Base-by-base conservation (phyloP, 2,888 invertebrate genomes). In the Conops quadrifasciatus region DNA sequence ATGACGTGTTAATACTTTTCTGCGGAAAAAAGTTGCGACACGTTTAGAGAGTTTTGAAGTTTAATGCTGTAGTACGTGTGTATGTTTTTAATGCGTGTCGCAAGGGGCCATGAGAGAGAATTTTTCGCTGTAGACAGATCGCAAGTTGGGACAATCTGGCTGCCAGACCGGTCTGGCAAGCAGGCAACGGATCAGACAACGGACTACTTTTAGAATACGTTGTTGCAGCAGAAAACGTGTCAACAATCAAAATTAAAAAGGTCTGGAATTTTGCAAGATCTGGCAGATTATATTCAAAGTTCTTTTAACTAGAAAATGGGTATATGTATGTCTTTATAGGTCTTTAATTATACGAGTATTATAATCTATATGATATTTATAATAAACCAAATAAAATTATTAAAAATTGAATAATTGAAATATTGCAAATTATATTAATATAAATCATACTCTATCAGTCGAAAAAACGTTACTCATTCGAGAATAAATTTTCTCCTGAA, bases 1-100 rank as follows among this genome's bases (percentile, higher is more conserved):
- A 28, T 28, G 67, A 68, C 59, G 47, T 19, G 67, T 60, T 68
- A 45, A 68, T 68, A 49, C 24, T 43, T 67, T 67, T 67, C 53
- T 30, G 43, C 24, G 66, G 36, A 56, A 56, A 53, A 16, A 24
- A n/a, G n/a, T n/a, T n/a, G 45, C 11, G 30, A 15, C 21, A 21
- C 58, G n/a, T 15, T n/a, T 21, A 15, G 58, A 11, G 15, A n/a
- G 53, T 56, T 56, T 19, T 19, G 21, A 56, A 51, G n/a, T 51
- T 51, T n/a, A 5, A 51, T 51, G 5, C 16, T 43, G 45, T 36
- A 36, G 9, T 36, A 9, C 9, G 36, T 36, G 36, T 36, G 36
- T 36, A 5, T 63, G n/a, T 19, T 43, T 15, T 16, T 53, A 26
- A 24, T 49, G 28, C 26, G 43, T 26, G 49, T 28, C 30, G 16